These are phyloP conservation scores for Riparia riparia DNA, from an alignment of 2,113 vertebrate species.

Conservation along the genomic window DNA sequence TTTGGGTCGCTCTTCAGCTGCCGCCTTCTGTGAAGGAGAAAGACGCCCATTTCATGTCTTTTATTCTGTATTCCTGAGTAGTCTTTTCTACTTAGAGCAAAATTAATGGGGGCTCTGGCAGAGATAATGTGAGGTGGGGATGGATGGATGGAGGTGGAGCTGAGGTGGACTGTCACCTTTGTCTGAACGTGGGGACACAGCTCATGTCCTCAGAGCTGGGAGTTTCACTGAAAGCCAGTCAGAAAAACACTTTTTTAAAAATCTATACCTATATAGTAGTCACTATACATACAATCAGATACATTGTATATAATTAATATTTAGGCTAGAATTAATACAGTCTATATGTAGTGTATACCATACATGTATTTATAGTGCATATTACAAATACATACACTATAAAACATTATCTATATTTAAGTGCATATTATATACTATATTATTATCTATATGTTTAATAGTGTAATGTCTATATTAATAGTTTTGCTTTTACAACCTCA, in stretches of 20 bases:
- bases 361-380: neutral
- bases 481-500: neutral
- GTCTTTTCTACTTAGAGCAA: neutral
- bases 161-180: neutral
- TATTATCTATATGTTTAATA: neutral
- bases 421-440: no score
- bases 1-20: conserved; percentile 46
- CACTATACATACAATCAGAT: neutral
- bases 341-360: neutral
- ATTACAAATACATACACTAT: neutral
- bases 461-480: no score
- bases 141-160: neutral
- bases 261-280: rapidly evolving
- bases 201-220: rapidly evolving
- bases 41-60: neutral
- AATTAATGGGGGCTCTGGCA: conserved; percentile 3
- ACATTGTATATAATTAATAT: neutral
- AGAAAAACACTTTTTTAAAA: neutral
- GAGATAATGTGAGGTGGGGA: neutral
- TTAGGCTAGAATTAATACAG: neutral
- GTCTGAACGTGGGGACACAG: neutral
- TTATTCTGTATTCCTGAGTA: neutral
- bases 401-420: neutral
- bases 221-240: neutral
- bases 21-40: conserved; percentile 39